phyloP scores from a whole-genome alignment of 2,888 invertebrate genomes.

The Lithophane socia region DNA sequence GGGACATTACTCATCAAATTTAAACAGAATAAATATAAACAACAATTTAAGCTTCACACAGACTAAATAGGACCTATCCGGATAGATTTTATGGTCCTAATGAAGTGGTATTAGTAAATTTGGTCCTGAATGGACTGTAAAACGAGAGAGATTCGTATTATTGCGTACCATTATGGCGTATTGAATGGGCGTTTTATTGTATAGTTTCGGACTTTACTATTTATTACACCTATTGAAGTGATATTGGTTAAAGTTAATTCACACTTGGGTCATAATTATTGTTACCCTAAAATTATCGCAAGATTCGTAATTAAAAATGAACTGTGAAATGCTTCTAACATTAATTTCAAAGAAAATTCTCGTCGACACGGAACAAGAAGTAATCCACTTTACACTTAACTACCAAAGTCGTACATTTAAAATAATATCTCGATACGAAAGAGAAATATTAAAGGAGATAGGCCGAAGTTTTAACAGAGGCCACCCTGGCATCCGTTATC shows the following conservation, averaged over 20 bases:
- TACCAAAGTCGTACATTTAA: conserved; percentile 27
- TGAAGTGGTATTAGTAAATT: conserved; percentile 77
- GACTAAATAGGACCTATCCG: conserved; percentile 50
- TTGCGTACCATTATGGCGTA: conserved; percentile 60
- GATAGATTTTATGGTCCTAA: conserved; percentile 71
- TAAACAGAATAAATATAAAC: background rate
- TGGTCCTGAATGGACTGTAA: conserved; percentile 70
- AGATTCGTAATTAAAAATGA: background rate
- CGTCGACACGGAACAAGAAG: background rate
- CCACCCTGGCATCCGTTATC: conserved; percentile 29
- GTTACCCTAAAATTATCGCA: background rate
- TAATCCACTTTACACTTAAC: conserved; percentile 13
- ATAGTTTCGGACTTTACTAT: conserved; percentile 28
- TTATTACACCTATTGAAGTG: background rate
- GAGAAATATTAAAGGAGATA: conserved; percentile 27
- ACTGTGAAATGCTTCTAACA: background rate
- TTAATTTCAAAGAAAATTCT: background rate
- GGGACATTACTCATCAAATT: background rate
- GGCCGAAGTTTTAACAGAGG: conserved; percentile 41
- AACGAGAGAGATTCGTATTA: conserved; percentile 67
- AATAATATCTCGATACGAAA: conserved; percentile 26
- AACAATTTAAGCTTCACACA: background rate
- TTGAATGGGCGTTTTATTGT: conserved; percentile 63
- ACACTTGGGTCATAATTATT: too few relatives aligned
- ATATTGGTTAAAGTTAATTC: background rate